phyloP scores from a whole-genome alignment of 2,797 vertebrate genomes.

The Meda fulgida region DNA sequence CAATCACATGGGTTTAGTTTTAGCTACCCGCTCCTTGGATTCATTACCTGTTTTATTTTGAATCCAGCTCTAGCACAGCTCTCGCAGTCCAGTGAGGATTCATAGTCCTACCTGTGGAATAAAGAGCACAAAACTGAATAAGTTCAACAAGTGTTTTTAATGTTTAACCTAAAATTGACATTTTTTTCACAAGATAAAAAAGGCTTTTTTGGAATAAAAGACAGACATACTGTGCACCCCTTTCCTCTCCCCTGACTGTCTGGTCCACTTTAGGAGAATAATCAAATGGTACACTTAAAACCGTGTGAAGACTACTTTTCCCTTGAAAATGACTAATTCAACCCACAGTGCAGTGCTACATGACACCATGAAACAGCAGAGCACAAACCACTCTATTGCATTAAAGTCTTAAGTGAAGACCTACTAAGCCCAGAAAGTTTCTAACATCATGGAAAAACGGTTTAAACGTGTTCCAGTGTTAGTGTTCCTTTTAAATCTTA shows the following conservation, averaged over 20 bases:
- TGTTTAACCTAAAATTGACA: not conserved
- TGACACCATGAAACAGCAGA: constrained; percentile 5
- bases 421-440: not conserved
- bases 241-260: not conserved
- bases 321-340: constrained; percentile 34
- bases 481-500: constrained; percentile 10
- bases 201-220: constrained; percentile 6
- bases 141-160: constrained; percentile 9
- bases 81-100: constrained; percentile 14
- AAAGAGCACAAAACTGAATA: constrained; percentile 9
- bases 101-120: constrained; percentile 3
- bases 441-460: not conserved
- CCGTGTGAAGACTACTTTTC: not conserved
- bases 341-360: constrained; percentile 16
- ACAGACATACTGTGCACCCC: not conserved
- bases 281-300: not conserved
- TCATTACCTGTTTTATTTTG: constrained; percentile 41
- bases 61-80: constrained; percentile 17
- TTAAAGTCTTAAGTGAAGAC: constrained; percentile 14
- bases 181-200: constrained; percentile 9
- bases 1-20: constrained; percentile 31
- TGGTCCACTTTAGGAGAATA: not conserved
- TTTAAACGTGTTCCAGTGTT: not conserved
- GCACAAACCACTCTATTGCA: not conserved
- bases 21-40: constrained; percentile 33